These are phyloP conservation scores for Chaenogobius annularis DNA, from an alignment of 2,113 vertebrate species.

Conservation along the genomic window DNA sequence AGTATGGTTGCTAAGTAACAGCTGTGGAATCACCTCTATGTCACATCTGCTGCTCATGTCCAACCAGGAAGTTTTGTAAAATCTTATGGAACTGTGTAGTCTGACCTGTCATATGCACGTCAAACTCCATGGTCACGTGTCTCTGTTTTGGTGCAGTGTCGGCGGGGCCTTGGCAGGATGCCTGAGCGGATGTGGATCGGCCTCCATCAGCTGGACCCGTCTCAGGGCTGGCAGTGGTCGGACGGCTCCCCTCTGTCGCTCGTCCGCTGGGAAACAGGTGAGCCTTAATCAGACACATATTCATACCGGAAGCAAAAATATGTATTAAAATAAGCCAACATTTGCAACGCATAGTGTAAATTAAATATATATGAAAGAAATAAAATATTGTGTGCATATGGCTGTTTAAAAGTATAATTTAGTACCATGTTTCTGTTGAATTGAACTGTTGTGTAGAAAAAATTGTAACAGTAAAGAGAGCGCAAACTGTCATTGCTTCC, in stretches of 20 bases:
- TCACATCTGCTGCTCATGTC: too few relatives aligned
- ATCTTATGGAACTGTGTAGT: too few relatives aligned
- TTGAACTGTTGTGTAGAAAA: neutral
- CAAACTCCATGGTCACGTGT: too few relatives aligned
- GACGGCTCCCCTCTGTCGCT: conserved; percentile 85
- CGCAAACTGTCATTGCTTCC: neutral
- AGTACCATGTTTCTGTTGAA: neutral
- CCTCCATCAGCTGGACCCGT: conserved; percentile 86
- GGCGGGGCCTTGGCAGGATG: conserved; percentile 49
- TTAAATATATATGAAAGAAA: too few relatives aligned
- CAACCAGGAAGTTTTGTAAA: too few relatives aligned
- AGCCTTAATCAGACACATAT: neutral
- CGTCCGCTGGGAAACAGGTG: conserved; percentile 87
- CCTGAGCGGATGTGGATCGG: conserved; percentile 90
- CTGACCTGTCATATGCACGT: too few relatives aligned
- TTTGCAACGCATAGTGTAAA: too few relatives aligned
- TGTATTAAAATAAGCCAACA: neutral
- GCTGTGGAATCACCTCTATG: too few relatives aligned
- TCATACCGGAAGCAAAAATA: neutral
- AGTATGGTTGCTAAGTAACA: too few relatives aligned
- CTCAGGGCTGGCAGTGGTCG: conserved; percentile 96
- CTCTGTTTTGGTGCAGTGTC: conserved; percentile 39
- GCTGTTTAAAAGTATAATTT: too few relatives aligned
- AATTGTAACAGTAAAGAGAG: neutral
- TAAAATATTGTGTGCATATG: too few relatives aligned